Evolutionary conservation across 2,797 vertebrate genomes (phyloP).

Genomic region (Rhyacichthys aspro): DNA sequence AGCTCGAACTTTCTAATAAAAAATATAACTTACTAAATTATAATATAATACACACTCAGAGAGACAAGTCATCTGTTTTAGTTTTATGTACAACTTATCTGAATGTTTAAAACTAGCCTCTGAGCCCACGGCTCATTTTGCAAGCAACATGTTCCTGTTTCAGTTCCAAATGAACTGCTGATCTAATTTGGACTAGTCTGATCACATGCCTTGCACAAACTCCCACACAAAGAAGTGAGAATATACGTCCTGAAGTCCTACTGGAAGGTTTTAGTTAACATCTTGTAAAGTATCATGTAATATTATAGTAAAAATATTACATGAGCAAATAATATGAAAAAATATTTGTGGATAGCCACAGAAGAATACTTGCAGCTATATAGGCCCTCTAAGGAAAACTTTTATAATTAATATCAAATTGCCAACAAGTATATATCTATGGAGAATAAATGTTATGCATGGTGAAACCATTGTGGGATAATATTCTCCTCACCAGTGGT

Average conservation of each 20-base stretch:
- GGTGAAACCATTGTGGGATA: background rate
- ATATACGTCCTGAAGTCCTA: background rate
- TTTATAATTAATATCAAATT: no score
- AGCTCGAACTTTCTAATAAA: no score
- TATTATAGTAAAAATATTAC: background rate
- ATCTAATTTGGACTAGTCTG: conserved; percentile 28
- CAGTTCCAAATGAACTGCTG: conserved; percentile 30
- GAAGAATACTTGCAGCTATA: no score
- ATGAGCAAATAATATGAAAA: no score
- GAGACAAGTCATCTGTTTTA: no score
- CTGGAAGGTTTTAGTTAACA: background rate
- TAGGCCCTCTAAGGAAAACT: no score
- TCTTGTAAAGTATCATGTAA: background rate
- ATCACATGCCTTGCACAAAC: conserved; percentile 22
- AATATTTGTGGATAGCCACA: background rate
- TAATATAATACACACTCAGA: no score
- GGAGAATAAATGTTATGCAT: background rate
- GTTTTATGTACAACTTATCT: no score
- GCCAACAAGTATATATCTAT: no score
- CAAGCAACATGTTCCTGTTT: conserved; percentile 23
- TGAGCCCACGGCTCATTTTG: background rate
- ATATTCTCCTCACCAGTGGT: conserved; percentile 85
- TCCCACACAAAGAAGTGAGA: conserved; percentile 7
- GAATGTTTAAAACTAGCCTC: no score
- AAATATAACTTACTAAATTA: no score